These are phyloP conservation scores for Bombyx huttoni DNA, from an alignment of 2,888 invertebrate genomes.

Conservation along the genomic window DNA sequence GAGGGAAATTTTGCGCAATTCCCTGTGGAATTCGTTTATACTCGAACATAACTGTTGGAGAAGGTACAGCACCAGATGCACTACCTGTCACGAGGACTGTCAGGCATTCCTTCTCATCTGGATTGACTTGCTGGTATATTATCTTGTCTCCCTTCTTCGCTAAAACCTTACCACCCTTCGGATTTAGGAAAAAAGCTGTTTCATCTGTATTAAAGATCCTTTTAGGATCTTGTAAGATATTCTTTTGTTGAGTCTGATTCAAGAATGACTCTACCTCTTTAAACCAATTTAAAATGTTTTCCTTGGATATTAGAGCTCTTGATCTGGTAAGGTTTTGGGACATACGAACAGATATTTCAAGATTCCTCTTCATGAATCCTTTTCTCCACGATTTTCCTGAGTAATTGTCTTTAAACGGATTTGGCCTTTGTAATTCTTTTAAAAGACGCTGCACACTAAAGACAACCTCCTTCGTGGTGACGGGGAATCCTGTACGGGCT, in stretches of 20 bases:
- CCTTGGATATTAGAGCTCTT: background rate
- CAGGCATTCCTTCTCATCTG: conserved; percentile 7
- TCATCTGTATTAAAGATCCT: conserved; percentile 15
- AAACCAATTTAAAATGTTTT: conserved; percentile 6
- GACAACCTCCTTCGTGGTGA: conserved; percentile 9
- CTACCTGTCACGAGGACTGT: conserved; percentile 7
- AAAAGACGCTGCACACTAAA: conserved; percentile 10
- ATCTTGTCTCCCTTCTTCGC: conserved; percentile 13
- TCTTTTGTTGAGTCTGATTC: conserved; percentile 9
- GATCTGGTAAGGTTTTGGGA: conserved; percentile 9
- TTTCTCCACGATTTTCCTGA: conserved; percentile 10
- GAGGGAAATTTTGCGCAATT: conserved; percentile 18
- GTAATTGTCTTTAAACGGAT: conserved; percentile 8
- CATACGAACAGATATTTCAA: conserved; percentile 8
- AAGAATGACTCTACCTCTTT: conserved; percentile 12
- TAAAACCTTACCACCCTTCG: conserved; percentile 9
- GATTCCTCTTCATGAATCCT: conserved; percentile 9
- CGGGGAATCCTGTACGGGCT: conserved; percentile 9
- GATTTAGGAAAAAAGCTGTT: conserved; percentile 11
- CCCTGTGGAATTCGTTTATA: conserved; percentile 5
- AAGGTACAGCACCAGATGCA: conserved; percentile 8
- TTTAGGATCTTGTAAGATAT: conserved; percentile 10
- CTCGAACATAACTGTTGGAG: conserved; percentile 6
- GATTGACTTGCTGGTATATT: conserved; percentile 11
- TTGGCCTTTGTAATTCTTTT: conserved; percentile 7